Conservation (phyloP, 2,113 vertebrate genomes). For the Machaerirhynchus nigripectus region DNA sequence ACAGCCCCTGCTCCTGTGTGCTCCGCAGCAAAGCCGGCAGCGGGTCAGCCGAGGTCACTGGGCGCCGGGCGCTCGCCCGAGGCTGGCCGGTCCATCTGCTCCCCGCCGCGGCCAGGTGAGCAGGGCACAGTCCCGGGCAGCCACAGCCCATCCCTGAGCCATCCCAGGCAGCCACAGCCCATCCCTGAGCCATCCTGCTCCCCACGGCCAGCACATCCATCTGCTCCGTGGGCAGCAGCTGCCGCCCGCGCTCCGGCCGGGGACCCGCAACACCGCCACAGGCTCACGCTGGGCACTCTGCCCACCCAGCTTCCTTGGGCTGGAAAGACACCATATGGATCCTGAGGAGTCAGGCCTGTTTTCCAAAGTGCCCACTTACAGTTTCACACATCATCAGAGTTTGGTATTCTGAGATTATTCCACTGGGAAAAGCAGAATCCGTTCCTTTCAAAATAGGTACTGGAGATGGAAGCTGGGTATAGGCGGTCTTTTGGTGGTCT, state of each 20-base stretch:
- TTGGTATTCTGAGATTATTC: rapidly evolving
- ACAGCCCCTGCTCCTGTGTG: rapidly evolving
- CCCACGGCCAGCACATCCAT: background rate
- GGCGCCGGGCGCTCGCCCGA: rapidly evolving
- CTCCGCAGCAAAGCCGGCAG: background rate
- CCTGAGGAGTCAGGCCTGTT: background rate
- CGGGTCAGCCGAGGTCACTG: rapidly evolving
- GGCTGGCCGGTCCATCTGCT: background rate
- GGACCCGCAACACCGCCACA: rapidly evolving
- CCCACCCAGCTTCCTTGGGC: background rate
- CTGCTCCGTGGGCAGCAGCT: background rate
- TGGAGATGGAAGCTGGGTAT: background rate
- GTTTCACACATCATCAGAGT: background rate
- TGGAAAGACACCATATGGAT: background rate
- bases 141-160: background rate
- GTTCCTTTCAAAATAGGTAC: background rate
- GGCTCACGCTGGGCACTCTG: rapidly evolving
- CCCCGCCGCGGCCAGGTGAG: rapidly evolving
- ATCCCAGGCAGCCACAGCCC: background rate
- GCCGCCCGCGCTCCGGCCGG: background rate
- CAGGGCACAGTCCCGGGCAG: background rate
- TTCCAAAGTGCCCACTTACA: background rate
- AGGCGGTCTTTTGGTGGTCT: background rate
- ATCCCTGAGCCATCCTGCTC: background rate
- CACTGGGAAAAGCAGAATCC: background rate